These are phyloP conservation scores for Arenaria interpres DNA, from an alignment of 2,113 vertebrate genomes.

Conservation along the genomic window DNA sequence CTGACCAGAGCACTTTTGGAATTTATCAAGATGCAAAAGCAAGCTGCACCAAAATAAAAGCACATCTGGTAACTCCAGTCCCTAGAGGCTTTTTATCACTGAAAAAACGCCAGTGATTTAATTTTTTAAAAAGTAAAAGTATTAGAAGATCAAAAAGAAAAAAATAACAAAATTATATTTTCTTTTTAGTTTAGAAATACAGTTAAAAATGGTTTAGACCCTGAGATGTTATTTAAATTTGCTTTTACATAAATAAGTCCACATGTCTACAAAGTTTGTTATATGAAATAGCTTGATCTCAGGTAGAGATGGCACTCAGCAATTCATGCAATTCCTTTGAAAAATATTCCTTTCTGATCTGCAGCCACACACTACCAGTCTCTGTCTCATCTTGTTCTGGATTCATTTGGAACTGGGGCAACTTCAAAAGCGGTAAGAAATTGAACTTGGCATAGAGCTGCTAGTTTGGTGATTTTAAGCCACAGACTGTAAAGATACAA, in stretches of 20 bases:
- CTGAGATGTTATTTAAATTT: neutral
- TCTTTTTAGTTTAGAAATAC: neutral
- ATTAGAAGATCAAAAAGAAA: neutral
- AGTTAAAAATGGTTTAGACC: neutral
- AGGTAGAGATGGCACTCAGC: neutral
- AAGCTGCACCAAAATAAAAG: constrained; percentile 44
- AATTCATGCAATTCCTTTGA: neutral
- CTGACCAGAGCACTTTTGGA: constrained; percentile 19
- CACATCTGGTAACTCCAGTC: constrained; percentile 18
- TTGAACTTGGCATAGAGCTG: neutral
- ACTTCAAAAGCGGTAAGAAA: neutral
- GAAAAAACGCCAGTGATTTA: neutral
- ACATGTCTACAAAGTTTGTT: neutral
- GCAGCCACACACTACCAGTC: neutral
- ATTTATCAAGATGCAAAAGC: constrained; percentile 39
- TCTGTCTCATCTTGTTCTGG: neutral
- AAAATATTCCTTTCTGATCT: neutral
- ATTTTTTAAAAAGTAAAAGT: neutral
- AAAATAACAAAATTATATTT: neutral
- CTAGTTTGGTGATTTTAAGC: neutral
- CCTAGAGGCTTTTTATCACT: neutral
- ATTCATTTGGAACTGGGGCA: neutral
- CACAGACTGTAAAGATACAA: neutral
- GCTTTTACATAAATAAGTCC: neutral
- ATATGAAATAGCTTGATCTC: neutral